Base-by-base conservation (phyloP, 2,888 invertebrate genomes). In the Smittia aterrima region DNA sequence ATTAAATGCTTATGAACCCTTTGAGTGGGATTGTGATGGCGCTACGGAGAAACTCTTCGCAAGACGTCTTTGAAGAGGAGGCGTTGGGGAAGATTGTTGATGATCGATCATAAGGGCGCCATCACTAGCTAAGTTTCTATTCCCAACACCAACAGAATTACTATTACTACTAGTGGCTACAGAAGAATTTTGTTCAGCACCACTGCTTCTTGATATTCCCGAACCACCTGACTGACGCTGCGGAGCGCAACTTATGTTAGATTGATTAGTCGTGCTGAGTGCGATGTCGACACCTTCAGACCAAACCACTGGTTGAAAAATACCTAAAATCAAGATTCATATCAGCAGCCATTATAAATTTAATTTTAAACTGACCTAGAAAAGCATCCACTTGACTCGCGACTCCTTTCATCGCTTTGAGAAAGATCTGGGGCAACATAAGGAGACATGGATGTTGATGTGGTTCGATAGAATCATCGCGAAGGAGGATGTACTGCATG, bases 371-470 rank as follows among this genome's bases (percentile, higher is more conserved):
- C 85, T 84, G 86, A 94, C 97, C 97, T 77, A 98, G 85, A 84
- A 97, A 98, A 1, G 96, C 95, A 84, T 98, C 97, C 13, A 97
- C 95, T 80, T 97, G 91, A 32, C 92, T 92, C 0, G 97, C 93
- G 75, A 98, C 88, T 47, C 96, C 96, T 82, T 91, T 92, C 86
- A 98, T 95, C 7, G 97, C 96, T 81, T 93, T 93, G 78, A 93
- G 87, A 85, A 98, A 98, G 80, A 96, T 96, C 76, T 89, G 86
- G 0, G 97, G 97, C 77, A 98, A 83, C 13, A 89, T 86, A 76
- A 90, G 87, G 20, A 96, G 84, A 79, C 95, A 95, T 0, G 94
- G 93, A 84, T 97, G 96, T 79, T 95, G 93, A 81, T 92, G 92
- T 0, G 97, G 95, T 82, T 96, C 96, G 41, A 92, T 86, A 0